A percentile compares a stretch with the other conserved stretches of the same genome.
These are phyloP conservation scores for Phoxinus phoxinus DNA, from an alignment of 2,113 vertebrate species.

Conservation along the genomic window DNA sequence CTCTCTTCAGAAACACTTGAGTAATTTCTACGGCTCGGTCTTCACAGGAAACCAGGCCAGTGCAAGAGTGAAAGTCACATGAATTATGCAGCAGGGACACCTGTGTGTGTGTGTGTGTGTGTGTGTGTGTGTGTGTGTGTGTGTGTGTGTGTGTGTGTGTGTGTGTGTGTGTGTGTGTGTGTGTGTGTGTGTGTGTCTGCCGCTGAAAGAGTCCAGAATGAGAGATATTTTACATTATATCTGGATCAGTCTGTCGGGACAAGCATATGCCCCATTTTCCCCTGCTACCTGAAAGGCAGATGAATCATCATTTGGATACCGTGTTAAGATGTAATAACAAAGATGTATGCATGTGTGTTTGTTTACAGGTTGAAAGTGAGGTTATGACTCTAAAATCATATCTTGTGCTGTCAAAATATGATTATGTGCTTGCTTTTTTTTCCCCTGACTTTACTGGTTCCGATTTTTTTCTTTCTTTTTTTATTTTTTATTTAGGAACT, in stretches of 20 bases:
- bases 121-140: slow-evolving; percentile 36
- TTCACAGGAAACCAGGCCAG: slow-evolving; percentile 64
- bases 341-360: slow-evolving; percentile 10
- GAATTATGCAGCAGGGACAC: slow-evolving; percentile 75
- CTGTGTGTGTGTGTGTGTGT: slow-evolving; percentile 40
- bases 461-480: background rate
- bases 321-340: slow-evolving; percentile 47
- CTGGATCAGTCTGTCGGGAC: slow-evolving; percentile 70
- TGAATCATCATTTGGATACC: slow-evolving; percentile 67
- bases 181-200: slow-evolving; percentile 51
- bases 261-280: slow-evolving; percentile 58
- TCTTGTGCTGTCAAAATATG: slow-evolving; percentile 22
- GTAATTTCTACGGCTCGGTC: slow-evolving; percentile 43
- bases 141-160: slow-evolving; percentile 35
- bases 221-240: slow-evolving; percentile 73
- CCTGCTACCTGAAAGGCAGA: slow-evolving; percentile 45
- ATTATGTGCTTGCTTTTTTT: background rate
- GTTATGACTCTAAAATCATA: slow-evolving; percentile 31
- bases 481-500: background rate
- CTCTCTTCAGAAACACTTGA: slow-evolving; percentile 43
- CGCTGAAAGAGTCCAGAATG: slow-evolving; percentile 66
- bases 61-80: slow-evolving; percentile 65
- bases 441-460: too few species aligned
- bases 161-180: slow-evolving; percentile 35
- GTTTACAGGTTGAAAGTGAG: slow-evolving; percentile 27